Conservation (phyloP, 2,113 vertebrate genomes). For the Ochotona curzoniae region DNA sequence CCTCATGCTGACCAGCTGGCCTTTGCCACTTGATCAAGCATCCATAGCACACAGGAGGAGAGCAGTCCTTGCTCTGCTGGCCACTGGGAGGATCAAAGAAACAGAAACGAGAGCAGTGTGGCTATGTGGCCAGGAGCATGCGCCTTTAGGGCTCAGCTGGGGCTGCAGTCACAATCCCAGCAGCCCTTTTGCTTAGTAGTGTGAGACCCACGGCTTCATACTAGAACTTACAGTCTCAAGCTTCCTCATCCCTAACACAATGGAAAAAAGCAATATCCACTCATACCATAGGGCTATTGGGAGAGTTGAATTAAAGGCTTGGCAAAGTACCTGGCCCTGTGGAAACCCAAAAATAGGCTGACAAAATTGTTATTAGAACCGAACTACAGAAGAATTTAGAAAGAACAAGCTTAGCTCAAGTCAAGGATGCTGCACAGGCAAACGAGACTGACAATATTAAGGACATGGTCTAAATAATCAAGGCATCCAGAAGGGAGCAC, state of each 20-base stretch:
- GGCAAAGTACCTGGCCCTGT: neutral
- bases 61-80: neutral
- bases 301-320: neutral
- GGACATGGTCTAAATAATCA: neutral
- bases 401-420: neutral
- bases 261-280: neutral
- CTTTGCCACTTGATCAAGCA: neutral
- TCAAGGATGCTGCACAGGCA: neutral
- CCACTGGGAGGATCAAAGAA: neutral
- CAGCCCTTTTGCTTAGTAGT: neutral
- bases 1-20: neutral
- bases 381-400: neutral
- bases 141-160: neutral
- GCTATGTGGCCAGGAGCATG: rapidly evolving
- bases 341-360: neutral
- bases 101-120: neutral
- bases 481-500: neutral
- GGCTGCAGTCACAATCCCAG: neutral
- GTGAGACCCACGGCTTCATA: neutral
- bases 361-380: neutral
- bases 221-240: neutral
- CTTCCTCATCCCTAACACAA: neutral
- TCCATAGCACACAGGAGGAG: neutral
- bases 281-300: neutral
- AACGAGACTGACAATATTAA: neutral